phyloP scores from a whole-genome alignment of 2,113 vertebrate species.

The Brachirus orientalis region DNA sequence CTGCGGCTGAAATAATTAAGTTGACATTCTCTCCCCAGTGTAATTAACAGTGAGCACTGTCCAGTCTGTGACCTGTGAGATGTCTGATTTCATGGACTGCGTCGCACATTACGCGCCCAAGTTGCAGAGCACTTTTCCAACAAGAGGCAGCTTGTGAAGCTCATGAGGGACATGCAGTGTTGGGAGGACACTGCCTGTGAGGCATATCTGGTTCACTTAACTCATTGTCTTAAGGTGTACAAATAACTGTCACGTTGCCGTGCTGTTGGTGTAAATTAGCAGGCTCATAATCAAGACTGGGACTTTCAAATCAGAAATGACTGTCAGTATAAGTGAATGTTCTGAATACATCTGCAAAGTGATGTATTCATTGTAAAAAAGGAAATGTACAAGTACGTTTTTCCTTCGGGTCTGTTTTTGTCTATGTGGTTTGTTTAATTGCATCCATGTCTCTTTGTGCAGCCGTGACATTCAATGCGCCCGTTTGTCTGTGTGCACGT shows the following conservation, averaged over 20 bases:
- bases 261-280: constrained; percentile 26
- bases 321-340: background rate
- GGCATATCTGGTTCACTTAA: constrained; percentile 47
- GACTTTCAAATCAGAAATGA: background rate
- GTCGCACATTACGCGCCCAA: constrained; percentile 40
- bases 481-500: background rate
- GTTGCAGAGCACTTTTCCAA: constrained; percentile 11
- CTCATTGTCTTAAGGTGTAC: constrained; percentile 47
- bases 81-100: constrained; percentile 76
- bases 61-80: constrained; percentile 70
- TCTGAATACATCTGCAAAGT: background rate
- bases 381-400: too few relatives aligned
- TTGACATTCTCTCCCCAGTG: constrained; percentile 74
- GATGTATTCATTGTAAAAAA: background rate
- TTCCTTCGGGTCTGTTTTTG: background rate
- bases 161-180: constrained; percentile 45
- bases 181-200: constrained; percentile 31
- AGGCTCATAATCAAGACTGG: background rate
- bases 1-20: constrained; percentile 75
- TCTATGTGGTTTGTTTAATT: constrained; percentile 30
- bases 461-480: constrained; percentile 17
- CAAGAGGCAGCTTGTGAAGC: constrained; percentile 30
- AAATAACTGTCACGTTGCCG: constrained; percentile 32
- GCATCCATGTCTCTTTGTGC: background rate
- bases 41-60: constrained; percentile 71